Evolutionary conservation across 1,140 invertebrate species (phyloP).

Genomic region (Pseudomyrmex concolor): DNA sequence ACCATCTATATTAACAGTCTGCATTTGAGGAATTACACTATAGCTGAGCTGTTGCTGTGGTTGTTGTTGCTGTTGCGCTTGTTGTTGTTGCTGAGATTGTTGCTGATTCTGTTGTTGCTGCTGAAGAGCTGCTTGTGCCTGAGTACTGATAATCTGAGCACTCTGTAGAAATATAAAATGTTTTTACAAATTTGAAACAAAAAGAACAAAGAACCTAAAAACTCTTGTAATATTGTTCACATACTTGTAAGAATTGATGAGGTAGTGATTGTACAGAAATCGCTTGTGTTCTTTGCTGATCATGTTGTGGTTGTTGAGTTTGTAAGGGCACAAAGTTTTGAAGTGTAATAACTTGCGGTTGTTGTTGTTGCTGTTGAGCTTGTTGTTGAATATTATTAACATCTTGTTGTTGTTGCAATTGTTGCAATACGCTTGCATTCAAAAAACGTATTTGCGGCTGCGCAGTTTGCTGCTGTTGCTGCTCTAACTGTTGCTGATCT

Average conservation of each 20-base stretch:
- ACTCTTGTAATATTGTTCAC: not conserved
- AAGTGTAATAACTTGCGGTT: conserved; percentile 85
- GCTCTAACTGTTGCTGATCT: conserved; percentile 85
- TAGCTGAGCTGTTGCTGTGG: conserved; percentile 87
- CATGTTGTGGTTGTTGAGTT: conserved; percentile 80
- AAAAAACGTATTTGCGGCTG: conserved; percentile 83
- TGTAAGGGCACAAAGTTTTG: conserved; percentile 86
- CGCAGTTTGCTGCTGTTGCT: conserved; percentile 80
- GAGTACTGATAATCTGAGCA: conserved; percentile 80
- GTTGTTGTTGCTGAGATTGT: conserved; percentile 83
- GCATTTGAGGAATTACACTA: conserved; percentile 90
- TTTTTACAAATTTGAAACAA: not conserved
- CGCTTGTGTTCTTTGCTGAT: conserved; percentile 82
- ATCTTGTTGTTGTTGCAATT: conserved; percentile 82
- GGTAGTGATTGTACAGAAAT: conserved; percentile 86
- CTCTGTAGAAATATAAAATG: conserved; percentile 66
- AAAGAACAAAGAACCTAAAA: not conserved
- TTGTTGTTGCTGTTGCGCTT: conserved; percentile 82
- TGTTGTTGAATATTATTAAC: conserved; percentile 72
- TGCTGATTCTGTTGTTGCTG: conserved; percentile 85
- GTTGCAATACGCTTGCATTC: conserved; percentile 82
- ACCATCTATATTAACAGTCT: conserved; percentile 96
- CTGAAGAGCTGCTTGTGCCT: conserved; percentile 77
- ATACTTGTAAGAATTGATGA: conserved; percentile 86
- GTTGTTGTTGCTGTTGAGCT: conserved; percentile 78